Evolutionary conservation across 2,888 invertebrate genomes (phyloP).

Genomic region (Lagria hirta): DNA sequence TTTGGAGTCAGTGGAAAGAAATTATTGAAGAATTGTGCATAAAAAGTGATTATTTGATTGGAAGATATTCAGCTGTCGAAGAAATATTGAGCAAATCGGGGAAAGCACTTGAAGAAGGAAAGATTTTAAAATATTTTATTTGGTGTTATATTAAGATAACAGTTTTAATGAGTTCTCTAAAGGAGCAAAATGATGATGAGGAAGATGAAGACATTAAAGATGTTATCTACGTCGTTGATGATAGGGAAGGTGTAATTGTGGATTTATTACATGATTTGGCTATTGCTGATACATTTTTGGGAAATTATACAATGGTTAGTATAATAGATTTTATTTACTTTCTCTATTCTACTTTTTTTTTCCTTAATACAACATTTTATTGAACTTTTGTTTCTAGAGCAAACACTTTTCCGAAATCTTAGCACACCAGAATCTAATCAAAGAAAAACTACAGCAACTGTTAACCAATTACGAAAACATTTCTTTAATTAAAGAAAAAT

Average conservation of each 20-base stretch:
- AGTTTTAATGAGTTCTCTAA: conserved; percentile 34
- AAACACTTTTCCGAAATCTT: conserved; percentile 45
- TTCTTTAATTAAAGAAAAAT: too few species aligned
- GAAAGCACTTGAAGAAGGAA: conserved; percentile 30
- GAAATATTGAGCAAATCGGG: conserved; percentile 23
- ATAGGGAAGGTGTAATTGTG: conserved; percentile 44
- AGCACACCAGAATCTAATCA: conserved; percentile 37
- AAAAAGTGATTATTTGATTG: conserved; percentile 42
- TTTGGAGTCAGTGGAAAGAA: conserved; percentile 30
- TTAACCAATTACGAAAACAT: conserved; percentile 34
- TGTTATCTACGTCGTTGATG: conserved; percentile 35
- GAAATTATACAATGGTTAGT: conserved; percentile 54
- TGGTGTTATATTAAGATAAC: conserved; percentile 43
- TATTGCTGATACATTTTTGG: conserved; percentile 47
- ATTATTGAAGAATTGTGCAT: conserved; percentile 34
- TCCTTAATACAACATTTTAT: conserved; percentile 2
- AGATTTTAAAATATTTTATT: conserved; percentile 44
- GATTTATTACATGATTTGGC: conserved; percentile 49
- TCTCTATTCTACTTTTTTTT: conserved; percentile 20
- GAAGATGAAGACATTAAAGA: conserved; percentile 35
- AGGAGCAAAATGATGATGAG: conserved; percentile 32
- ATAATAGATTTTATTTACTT: conserved; percentile 13
- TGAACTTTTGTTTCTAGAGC: conserved; percentile 44
- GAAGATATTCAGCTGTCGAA: conserved; percentile 38
- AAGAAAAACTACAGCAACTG: conserved; percentile 36